Conservation (phyloP, 1,140 invertebrate genomes). For the Drosophila funebris region DNA sequence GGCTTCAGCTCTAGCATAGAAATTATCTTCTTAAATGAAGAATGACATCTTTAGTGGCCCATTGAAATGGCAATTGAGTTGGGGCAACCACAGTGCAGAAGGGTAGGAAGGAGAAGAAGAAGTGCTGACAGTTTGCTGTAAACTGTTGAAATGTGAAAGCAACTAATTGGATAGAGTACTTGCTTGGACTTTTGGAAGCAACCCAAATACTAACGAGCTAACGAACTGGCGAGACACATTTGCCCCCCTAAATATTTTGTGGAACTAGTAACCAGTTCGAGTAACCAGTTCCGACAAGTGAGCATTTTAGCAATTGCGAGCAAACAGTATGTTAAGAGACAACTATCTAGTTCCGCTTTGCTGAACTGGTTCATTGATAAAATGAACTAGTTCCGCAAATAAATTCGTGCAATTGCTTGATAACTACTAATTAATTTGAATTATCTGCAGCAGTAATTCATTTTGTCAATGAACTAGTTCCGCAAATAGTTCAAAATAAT, state of each 20-base stretch:
- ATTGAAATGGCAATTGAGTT: slow-evolving; percentile 45
- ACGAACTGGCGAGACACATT: background rate
- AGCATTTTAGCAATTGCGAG: background rate
- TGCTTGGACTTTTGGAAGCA: slow-evolving; percentile 15
- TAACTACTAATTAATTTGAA: too few relatives aligned
- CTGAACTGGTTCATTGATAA: slow-evolving; percentile 1
- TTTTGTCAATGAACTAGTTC: too few relatives aligned
- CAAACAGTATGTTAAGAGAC: background rate
- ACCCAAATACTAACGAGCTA: slow-evolving; percentile 17
- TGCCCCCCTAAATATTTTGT: background rate
- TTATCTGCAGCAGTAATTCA: too few relatives aligned
- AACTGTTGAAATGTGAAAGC: slow-evolving; percentile 67
- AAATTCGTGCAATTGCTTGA: too few relatives aligned
- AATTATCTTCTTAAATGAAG: slow-evolving; percentile 74
- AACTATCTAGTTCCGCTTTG: slow-evolving; percentile 7
- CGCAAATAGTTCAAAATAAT: background rate
- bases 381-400: slow-evolving; percentile 4
- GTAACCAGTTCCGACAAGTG: slow-evolving; percentile 3
- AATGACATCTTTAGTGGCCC: slow-evolving; percentile 69
- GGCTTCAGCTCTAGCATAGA: slow-evolving; percentile 35
- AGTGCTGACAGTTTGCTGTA: slow-evolving; percentile 63
- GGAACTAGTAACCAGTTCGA: slow-evolving; percentile 15
- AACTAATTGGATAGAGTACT: slow-evolving; percentile 44
- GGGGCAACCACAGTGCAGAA: background rate
- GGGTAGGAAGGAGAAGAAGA: background rate